Evolutionary conservation across 2,797 vertebrate species (phyloP).

Genomic region (Taeniopygia guttata): DNA sequence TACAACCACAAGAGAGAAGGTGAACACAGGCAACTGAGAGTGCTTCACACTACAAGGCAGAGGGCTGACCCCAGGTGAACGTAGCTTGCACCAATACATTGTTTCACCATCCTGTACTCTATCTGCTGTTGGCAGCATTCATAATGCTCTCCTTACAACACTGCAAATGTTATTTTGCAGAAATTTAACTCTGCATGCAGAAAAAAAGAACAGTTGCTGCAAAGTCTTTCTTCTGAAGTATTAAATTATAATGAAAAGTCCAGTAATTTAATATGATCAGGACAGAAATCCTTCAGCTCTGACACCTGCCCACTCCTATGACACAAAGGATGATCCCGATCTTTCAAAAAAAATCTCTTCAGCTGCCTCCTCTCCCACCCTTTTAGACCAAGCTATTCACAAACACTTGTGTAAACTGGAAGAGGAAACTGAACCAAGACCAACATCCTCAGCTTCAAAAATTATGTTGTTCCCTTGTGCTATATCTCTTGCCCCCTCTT

Average conservation of each 20-base stretch:
- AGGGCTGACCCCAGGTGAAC: background rate
- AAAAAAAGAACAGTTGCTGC: background rate
- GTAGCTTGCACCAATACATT: background rate
- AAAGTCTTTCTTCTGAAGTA: background rate
- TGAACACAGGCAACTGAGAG: background rate
- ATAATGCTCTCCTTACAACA: background rate
- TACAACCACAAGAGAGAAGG: background rate
- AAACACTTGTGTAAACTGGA: background rate
- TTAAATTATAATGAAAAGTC: background rate
- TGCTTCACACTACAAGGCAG: background rate
- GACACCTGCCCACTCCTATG: background rate
- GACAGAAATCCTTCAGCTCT: background rate
- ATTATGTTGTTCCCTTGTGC: background rate
- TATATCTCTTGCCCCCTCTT: background rate
- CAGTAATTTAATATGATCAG: background rate
- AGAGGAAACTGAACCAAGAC: background rate
- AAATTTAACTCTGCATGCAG: background rate
- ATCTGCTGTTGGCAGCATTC: background rate
- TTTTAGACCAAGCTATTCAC: background rate
- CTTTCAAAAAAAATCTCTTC: background rate
- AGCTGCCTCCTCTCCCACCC: background rate
- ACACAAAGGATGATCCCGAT: background rate
- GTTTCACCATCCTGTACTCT: background rate
- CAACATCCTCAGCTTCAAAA: background rate
- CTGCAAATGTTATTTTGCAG: background rate